Conservation (phyloP, 2,888 invertebrate genomes). For the Orchesellides sinensis region DNA sequence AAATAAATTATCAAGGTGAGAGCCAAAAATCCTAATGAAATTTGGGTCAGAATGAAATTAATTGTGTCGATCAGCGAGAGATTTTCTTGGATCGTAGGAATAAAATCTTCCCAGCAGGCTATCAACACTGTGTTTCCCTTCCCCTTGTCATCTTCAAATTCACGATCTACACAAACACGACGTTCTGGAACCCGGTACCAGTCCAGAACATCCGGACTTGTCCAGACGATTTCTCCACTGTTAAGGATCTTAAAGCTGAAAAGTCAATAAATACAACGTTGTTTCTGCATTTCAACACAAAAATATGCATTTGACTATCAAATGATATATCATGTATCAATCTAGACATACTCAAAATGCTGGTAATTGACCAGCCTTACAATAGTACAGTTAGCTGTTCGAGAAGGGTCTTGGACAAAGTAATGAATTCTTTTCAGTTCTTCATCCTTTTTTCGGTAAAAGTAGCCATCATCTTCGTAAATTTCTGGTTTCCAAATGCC, state of each 20-base stretch:
- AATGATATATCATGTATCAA: neutral
- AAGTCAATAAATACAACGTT: neutral
- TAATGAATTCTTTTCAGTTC: constrained; percentile 58
- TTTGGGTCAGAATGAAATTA: constrained; percentile 66
- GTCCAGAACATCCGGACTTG: constrained; percentile 67
- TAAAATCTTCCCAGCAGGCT: constrained; percentile 66
- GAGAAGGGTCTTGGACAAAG: constrained; percentile 63
- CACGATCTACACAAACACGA: constrained; percentile 64
- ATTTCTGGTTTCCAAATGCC: constrained; percentile 63
- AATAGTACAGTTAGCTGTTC: constrained; percentile 57
- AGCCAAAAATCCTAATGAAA: constrained; percentile 65
- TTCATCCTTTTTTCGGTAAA: constrained; percentile 50
- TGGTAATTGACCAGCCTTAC: constrained; percentile 66
- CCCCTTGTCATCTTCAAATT: constrained; percentile 50
- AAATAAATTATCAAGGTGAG: constrained; percentile 63
- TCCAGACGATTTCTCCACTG: constrained; percentile 65
- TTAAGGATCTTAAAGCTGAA: constrained; percentile 66
- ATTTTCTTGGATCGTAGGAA: constrained; percentile 66
- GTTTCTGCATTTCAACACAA: neutral
- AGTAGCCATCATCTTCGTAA: constrained; percentile 61
- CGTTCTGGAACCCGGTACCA: constrained; percentile 65
- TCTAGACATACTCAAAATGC: constrained; percentile 60
- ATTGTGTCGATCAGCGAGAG: constrained; percentile 67
- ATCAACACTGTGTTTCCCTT: constrained; percentile 56
- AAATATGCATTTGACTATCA: neutral